Percentiles rank a stretch among this genome's conserved stretches.
Conservation (phyloP, 2,113 vertebrate species). For the Macrotis lagotis region DNA sequence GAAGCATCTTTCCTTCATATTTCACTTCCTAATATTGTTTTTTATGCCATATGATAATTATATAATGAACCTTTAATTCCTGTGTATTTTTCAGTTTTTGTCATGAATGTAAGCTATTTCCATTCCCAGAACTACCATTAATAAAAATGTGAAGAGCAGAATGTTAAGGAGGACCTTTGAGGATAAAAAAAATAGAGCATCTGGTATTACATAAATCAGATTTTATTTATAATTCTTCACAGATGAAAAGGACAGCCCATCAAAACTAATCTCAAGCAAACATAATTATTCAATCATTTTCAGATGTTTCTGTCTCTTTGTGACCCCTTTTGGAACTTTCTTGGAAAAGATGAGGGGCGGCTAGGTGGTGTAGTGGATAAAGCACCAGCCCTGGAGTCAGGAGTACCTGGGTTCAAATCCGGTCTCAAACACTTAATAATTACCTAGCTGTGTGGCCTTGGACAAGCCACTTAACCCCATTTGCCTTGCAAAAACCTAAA, state of each 20-base stretch:
- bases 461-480: no score
- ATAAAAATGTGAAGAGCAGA: background rate
- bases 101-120: slow-evolving; percentile 10
- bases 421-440: no score
- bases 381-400: no score
- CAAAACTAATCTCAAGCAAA: background rate
- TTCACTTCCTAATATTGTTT: background rate
- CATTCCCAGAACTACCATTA: background rate
- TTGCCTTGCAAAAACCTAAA: no score
- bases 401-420: no score
- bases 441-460: no score
- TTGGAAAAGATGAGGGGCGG: no score
- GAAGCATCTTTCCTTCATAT: slow-evolving; percentile 53
- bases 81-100: slow-evolving; percentile 48
- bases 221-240: slow-evolving; percentile 38
- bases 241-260: background rate
- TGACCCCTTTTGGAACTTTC: background rate
- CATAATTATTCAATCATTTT: background rate
- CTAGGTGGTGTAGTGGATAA: no score
- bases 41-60: slow-evolving; percentile 11
- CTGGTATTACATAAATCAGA: background rate
- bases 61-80: slow-evolving; percentile 25
- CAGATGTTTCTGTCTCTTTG: background rate
- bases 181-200: slow-evolving; percentile 6
- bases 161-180: slow-evolving; percentile 8